A percentile compares a stretch with the other conserved stretches of the same genome.
phyloP scores from a whole-genome alignment of 2,888 invertebrate species.

The Cheilosia soror region DNA sequence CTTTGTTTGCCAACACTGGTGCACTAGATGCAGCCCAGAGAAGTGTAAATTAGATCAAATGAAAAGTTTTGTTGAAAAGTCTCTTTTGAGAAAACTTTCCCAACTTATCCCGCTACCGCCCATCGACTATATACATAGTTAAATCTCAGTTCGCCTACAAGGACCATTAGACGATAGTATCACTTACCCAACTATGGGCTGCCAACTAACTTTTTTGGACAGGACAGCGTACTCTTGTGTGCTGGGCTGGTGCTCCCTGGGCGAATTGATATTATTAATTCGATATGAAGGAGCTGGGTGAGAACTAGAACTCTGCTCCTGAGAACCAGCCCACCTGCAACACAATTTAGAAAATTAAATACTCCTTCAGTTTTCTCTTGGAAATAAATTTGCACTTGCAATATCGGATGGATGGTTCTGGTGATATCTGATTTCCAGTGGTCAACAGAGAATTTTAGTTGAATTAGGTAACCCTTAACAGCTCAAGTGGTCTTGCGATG shows the following conservation, averaged over 20 bases:
- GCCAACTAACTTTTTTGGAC: constrained; percentile 56
- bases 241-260: constrained; percentile 31
- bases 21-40: constrained; percentile 15
- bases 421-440: constrained; percentile 54
- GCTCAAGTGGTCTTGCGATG: background rate
- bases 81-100: constrained; percentile 42
- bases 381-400: constrained; percentile 48
- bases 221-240: constrained; percentile 49
- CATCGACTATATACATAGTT: constrained; percentile 41
- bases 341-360: constrained; percentile 74
- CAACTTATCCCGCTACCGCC: constrained; percentile 1
- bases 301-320: constrained; percentile 45
- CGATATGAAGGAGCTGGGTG: constrained; percentile 61
- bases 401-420: background rate
- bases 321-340: constrained; percentile 68
- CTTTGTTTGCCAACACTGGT: constrained; percentile 10
- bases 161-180: constrained; percentile 68
- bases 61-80: constrained; percentile 50
- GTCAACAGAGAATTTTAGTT: constrained; percentile 28
- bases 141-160: constrained; percentile 56
- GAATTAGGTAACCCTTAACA: constrained; percentile 28
- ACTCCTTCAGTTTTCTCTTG: constrained; percentile 38
- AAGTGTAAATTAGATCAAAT: constrained; percentile 72
- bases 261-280: constrained; percentile 74
- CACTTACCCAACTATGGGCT: constrained; percentile 44